phyloP scores from a whole-genome alignment of 1,140 invertebrate genomes.

The Chrysomallon squamiferum region DNA sequence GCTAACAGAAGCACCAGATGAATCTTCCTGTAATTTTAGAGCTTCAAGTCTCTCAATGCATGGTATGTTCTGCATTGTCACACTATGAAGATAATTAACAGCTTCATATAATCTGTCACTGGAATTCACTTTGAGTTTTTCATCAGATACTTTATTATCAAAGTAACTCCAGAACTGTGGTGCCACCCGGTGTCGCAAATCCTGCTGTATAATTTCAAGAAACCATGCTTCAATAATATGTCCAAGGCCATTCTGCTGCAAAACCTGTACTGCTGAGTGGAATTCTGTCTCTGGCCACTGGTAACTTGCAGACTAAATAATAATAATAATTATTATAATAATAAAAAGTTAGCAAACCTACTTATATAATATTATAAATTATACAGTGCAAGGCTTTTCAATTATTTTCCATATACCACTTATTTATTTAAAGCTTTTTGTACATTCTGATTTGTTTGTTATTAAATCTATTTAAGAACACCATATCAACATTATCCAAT shows the following conservation, averaged over 20 bases:
- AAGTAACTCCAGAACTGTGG: conserved; percentile 43
- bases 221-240: conserved; percentile 54
- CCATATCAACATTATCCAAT: no score
- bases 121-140: background rate
- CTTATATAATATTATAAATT: background rate
- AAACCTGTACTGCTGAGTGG: conserved; percentile 29
- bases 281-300: conserved; percentile 17
- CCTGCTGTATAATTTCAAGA: conserved; percentile 44
- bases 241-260: conserved; percentile 30
- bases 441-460: no score
- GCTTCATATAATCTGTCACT: conserved; percentile 25
- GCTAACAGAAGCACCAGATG: background rate
- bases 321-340: background rate
- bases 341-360: background rate
- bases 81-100: conserved; percentile 37
- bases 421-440: background rate
- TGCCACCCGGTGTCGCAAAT: conserved; percentile 38
- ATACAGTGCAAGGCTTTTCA: background rate
- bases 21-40: background rate
- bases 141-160: conserved; percentile 3
- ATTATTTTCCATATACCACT: background rate
- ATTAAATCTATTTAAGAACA: no score
- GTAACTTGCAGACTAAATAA: background rate
- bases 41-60: conserved; percentile 36
- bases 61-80: conserved; percentile 27